A percentile compares a stretch with the other conserved stretches of the same genome.
Evolutionary conservation across 2,797 vertebrate species (phyloP).

Genomic region (Diglossa cyanea): DNA sequence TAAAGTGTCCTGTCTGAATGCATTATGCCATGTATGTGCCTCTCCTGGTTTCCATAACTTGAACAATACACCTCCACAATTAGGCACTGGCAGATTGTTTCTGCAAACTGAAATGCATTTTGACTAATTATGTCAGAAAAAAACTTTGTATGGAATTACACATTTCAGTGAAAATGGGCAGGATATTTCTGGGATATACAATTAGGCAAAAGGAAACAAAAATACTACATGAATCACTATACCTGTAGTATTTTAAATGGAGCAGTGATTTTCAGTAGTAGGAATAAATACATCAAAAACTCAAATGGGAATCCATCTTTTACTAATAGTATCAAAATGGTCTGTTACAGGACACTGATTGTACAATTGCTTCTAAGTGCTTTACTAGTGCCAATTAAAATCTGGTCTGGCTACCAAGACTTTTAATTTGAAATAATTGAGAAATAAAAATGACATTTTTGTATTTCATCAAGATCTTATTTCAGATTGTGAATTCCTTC

Average conservation of each 20-base stretch:
- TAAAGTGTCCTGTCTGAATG: background rate
- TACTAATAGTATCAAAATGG: background rate
- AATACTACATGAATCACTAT: background rate
- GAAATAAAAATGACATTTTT: background rate
- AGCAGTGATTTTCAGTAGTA: background rate
- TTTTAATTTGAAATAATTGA: background rate
- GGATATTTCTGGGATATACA: background rate
- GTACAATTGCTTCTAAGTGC: background rate
- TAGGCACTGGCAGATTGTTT: slow-evolving; percentile 10
- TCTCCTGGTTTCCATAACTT: background rate
- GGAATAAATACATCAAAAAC: background rate
- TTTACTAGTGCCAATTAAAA: background rate
- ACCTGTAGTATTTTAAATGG: background rate
- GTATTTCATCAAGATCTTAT: background rate
- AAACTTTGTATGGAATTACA: background rate
- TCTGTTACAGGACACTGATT: background rate
- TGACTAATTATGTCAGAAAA: background rate
- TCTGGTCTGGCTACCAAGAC: background rate
- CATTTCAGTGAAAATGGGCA: background rate
- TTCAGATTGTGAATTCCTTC: background rate
- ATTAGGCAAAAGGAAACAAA: background rate
- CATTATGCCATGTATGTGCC: background rate
- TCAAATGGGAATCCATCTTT: background rate
- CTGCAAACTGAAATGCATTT: slow-evolving; percentile 13
- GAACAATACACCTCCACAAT: background rate